Evolutionary conservation across 2,113 vertebrate species (phyloP), one percentile per base, ranked within the genome.

Genomic region (Tichodroma muraria): DNA sequence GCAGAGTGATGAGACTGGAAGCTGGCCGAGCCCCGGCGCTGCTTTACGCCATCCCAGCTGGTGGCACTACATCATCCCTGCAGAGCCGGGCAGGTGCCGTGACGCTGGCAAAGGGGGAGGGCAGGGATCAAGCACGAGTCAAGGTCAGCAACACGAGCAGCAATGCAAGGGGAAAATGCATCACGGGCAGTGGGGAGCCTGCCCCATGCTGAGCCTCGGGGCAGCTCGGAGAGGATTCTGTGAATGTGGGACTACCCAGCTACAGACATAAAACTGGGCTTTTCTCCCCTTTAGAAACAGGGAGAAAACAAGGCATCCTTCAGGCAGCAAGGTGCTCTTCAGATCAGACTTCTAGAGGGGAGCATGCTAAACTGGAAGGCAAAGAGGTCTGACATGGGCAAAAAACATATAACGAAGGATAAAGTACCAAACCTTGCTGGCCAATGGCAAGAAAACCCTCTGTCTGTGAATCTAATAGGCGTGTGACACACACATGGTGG

Each of bases 1-100:
- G 76, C 66, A 85, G 92, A 89, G 71, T 23, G 85, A 85, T 77
- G 75, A 59, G 92, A 22, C 92, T 69, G 88, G 76, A 91, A 88
- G 63, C 6, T 54, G 95, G 92, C 95, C 0, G 18, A 79, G 78
- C 21, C 87, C 77, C 10, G 18, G 49, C 1, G 0, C 45, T 61
- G 85, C 76, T 76, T 85, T 82, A 30, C 4, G 4, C 70, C n/a
- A 17, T 85, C 93, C 68, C 95, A 90, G 92, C 92, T 85, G 96
- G 93, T 76, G 40, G 50, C 92, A 90, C 75, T 93, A 33, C 85
- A 73, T 95, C 95, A 90, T 90, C 71, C 82, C 92, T 0, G 10
- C 54, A 53, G 85, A 40, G 79, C 78, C 2, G 0, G 71, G 88
- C 69, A 60, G 89, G 90, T 54, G 90, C 82, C 70, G 30, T 4